Base-by-base conservation (phyloP, 2,797 vertebrate genomes). In the Falco rusticolus region DNA sequence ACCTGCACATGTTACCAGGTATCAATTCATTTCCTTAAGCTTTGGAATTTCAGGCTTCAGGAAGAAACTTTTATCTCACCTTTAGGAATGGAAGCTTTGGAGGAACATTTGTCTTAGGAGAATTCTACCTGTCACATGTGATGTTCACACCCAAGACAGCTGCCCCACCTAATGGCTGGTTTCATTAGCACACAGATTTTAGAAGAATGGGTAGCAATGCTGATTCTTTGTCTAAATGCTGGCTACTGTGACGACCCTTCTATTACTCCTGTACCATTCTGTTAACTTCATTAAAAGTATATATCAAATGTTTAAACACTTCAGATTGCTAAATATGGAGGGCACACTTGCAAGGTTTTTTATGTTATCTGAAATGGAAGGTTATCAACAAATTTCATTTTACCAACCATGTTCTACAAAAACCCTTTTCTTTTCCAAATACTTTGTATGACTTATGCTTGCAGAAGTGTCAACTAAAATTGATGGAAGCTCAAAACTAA, bases 341-440 rank as follows among this genome's bases (percentile, higher is more conserved):
- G 45, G 25, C 18, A 75, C 21, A 33, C 22, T 74, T 4, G 1
- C 15, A 74, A 50, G 13, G 13, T 71, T 87, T 71, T 51, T 64
- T 59, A 37, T 74, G 9, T 80, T 51, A 85, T 48, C 10, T n/a
- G 28, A 94, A 90, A 83, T 33, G 43, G 45, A 91, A 12, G 37
- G 47, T 31, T 85, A 91, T 68, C 16, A 85, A 83, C 41, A 83
- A 70, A 82, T 60, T 69, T 91, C 16, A 53, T 87, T 89, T 90
- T 76, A 68, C 26, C 17, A 74, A 54, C 70, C n/a, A 80, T 1
- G 5, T 68, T 54, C 47, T 57, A 50, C 29, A 93, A 89, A 96
- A 89, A 21, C 7, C 45, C 14, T n/a, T 68, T 89, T 48, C 14
- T n/a, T 68, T 89, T 91, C 53, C 47, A 92, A 95, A 75, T 64